A percentile compares a stretch with the other conserved stretches of the same genome.
These are phyloP conservation scores for Danaus plexippus DNA, from an alignment of 1,140 invertebrate genomes.

Conservation along the genomic window DNA sequence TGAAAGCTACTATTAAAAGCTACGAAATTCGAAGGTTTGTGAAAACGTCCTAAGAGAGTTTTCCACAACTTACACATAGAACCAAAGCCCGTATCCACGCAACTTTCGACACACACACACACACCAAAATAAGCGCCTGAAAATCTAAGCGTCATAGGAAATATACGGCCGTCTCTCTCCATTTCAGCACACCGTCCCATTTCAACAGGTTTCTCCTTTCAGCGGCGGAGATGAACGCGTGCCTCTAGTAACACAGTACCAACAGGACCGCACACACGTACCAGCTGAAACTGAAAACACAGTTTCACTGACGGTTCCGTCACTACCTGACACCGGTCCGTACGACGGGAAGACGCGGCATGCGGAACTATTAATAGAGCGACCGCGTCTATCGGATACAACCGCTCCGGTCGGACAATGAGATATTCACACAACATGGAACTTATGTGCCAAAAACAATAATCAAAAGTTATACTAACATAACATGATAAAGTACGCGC, in stretches of 20 bases:
- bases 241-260: slow-evolving; percentile 65
- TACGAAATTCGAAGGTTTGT: slow-evolving; percentile 51
- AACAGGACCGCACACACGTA: slow-evolving; percentile 65
- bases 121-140: slow-evolving; percentile 64
- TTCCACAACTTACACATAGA: slow-evolving; percentile 68
- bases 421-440: slow-evolving; percentile 28
- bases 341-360: slow-evolving; percentile 18
- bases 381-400: slow-evolving; percentile 9
- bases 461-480: slow-evolving; percentile 29
- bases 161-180: slow-evolving; percentile 38
- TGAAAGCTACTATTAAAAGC: slow-evolving; percentile 21
- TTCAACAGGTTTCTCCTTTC: slow-evolving; percentile 71
- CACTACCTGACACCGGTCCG: slow-evolving; percentile 51
- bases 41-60: slow-evolving; percentile 66
- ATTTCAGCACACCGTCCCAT: slow-evolving; percentile 53
- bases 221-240: slow-evolving; percentile 60
- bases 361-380: slow-evolving; percentile 49
- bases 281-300: slow-evolving; percentile 61
- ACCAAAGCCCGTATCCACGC: slow-evolving; percentile 52
- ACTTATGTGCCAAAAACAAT: slow-evolving; percentile 58
- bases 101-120: slow-evolving; percentile 61
- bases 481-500: slow-evolving; percentile 35
- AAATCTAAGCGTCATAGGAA: slow-evolving; percentile 32
- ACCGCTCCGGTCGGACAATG: too few relatives aligned
- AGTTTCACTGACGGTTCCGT: slow-evolving; percentile 65